Conservation (phyloP, 92 coral and sea anemone species). For the Parazoanthus swiftii region DNA sequence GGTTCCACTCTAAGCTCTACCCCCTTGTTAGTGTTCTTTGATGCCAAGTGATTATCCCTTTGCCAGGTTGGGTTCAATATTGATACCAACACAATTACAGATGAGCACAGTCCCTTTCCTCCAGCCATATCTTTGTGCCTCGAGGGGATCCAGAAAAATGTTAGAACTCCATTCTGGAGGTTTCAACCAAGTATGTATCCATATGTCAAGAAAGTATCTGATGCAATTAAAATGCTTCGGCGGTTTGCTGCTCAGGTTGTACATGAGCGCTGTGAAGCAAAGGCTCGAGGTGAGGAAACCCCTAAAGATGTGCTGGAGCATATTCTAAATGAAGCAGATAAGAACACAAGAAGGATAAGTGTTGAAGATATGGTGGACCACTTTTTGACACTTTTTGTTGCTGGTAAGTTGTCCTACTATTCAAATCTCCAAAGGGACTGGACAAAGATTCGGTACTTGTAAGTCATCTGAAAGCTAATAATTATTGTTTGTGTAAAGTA, state of each 20-base stretch:
- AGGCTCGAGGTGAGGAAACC: conserved; percentile 43
- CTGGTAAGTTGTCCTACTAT: conserved; percentile 41
- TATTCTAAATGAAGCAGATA: conserved; percentile 58
- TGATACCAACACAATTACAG: conserved; percentile 49
- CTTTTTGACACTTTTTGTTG: conserved; percentile 70
- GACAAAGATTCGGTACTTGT: no score
- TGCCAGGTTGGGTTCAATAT: conserved; percentile 73
- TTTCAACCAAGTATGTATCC: conserved; percentile 53
- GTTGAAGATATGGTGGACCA: conserved; percentile 70
- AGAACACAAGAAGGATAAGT: conserved; percentile 34
- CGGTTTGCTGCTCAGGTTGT: conserved; percentile 63
- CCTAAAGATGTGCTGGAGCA: conserved; percentile 64
- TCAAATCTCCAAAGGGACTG: no score
- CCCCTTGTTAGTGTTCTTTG: no score
- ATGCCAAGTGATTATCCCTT: no score
- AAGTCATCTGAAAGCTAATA: no score
- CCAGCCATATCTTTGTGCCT: conserved; percentile 54
- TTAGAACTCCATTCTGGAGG: conserved; percentile 59
- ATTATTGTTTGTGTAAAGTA: no score
- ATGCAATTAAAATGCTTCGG: conserved; percentile 54
- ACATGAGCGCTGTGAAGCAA: conserved; percentile 50
- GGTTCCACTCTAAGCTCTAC: no score
- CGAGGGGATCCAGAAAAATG: conserved; percentile 54
- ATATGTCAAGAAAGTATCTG: conserved; percentile 49
- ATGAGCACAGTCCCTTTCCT: conserved; percentile 64